These are phyloP conservation scores for Octonoba sinensis DNA, from an alignment of 2,888 invertebrate genomes.

Conservation along the genomic window DNA sequence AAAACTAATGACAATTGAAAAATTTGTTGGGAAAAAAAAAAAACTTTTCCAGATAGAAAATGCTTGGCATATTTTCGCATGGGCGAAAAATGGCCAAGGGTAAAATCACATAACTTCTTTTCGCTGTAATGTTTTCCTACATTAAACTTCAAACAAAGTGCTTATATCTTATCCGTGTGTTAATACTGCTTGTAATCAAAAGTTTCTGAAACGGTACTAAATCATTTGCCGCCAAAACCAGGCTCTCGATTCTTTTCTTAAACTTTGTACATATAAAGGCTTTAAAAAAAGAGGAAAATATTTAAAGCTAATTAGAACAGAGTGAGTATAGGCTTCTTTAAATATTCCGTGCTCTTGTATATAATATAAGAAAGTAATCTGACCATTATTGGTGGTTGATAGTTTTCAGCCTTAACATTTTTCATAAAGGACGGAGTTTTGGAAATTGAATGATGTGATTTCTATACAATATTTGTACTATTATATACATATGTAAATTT, in stretches of 20 bases:
- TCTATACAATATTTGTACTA: constrained; percentile 22
- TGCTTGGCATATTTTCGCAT: too few relatives aligned
- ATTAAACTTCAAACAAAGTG: too few relatives aligned
- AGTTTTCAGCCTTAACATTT: constrained; percentile 22
- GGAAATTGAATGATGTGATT: constrained; percentile 8
- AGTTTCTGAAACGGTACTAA: constrained; percentile 4
- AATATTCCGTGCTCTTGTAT: constrained; percentile 42
- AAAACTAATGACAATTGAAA: too few relatives aligned
- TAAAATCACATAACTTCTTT: too few relatives aligned
- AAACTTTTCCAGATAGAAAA: too few relatives aligned
- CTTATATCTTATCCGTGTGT: too few relatives aligned
- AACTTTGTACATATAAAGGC: constrained; percentile 31
- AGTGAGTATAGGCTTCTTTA: constrained; percentile 46
- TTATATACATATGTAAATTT: constrained; percentile 17
- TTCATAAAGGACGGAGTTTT: constrained; percentile 8
- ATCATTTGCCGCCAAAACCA: constrained; percentile 37
- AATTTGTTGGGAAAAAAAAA: too few relatives aligned
- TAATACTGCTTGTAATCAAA: too few relatives aligned
- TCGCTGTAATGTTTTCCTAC: too few relatives aligned
- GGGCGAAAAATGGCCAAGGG: too few relatives aligned
- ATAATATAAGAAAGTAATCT: constrained; percentile 45
- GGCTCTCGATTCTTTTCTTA: constrained; percentile 51
- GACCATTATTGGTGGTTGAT: constrained; percentile 17
- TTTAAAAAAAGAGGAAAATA: neutral
- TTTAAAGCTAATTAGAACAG: constrained; percentile 28